A percentile compares a stretch with the other conserved stretches of the same genome.
Evolutionary conservation across 2,888 invertebrate genomes (phyloP).

Genomic region (Teleiodes luculella): DNA sequence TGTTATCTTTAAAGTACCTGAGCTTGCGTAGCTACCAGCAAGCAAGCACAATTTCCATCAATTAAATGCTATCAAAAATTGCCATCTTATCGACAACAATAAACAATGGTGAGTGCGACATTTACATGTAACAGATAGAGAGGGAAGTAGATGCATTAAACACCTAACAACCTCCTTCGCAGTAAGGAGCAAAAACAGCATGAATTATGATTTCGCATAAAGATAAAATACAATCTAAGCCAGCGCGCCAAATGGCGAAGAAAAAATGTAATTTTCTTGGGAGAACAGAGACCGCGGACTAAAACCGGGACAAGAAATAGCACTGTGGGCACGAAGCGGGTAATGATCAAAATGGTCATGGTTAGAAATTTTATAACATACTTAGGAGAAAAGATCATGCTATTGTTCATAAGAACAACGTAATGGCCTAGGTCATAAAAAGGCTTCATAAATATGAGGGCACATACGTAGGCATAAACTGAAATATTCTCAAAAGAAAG

Average conservation of each 20-base stretch:
- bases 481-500: not conserved
- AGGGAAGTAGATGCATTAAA: conserved; percentile 61
- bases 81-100: conserved; percentile 53
- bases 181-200: conserved; percentile 63
- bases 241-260: conserved; percentile 66
- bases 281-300: conserved; percentile 51
- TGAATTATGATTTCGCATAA: conserved; percentile 76
- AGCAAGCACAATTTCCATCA: conserved; percentile 29
- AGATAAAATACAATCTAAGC: conserved; percentile 76
- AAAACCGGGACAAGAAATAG: conserved; percentile 53
- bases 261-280: conserved; percentile 68
- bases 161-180: conserved; percentile 54
- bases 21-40: conserved; percentile 5
- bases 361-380: conserved; percentile 6
- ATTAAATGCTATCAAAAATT: conserved; percentile 48
- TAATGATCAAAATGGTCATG: conserved; percentile 18
- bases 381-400: not conserved
- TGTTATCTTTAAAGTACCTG: conserved; percentile 4
- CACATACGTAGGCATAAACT: not conserved
- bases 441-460: not conserved
- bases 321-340: conserved; percentile 24
- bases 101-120: conserved; percentile 58
- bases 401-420: not conserved
- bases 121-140: conserved; percentile 52
- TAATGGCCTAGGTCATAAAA: conserved; percentile 1